These are phyloP conservation scores for Drosophila mettleri DNA, from an alignment of 2,888 invertebrate species.

Conservation along the genomic window DNA sequence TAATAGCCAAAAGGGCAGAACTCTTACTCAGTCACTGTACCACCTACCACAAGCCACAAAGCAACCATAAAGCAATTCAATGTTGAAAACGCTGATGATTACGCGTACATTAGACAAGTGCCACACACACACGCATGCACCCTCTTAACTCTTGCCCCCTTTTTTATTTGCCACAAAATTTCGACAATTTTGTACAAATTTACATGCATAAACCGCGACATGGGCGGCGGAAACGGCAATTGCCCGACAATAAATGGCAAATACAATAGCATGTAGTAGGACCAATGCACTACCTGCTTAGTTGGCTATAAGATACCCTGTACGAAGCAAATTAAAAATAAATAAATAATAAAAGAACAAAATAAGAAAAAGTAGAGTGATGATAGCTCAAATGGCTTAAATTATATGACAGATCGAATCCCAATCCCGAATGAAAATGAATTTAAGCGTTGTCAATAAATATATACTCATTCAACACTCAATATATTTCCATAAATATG, in stretches of 20 bases:
- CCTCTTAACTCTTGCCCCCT: conserved; percentile 15
- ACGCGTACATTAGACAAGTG: conserved; percentile 74
- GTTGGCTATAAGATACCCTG: conserved; percentile 19
- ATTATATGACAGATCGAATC: too few species aligned
- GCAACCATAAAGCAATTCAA: conserved; percentile 58
- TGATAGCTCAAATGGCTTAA: too few species aligned
- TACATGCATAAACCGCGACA: conserved; percentile 76
- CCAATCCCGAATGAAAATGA: too few species aligned
- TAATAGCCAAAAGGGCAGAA: conserved; percentile 41
- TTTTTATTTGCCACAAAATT: conserved; percentile 81
- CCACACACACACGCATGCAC: conserved; percentile 31
- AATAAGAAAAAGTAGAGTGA: too few species aligned
- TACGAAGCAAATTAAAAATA: background rate
- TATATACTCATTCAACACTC: too few species aligned
- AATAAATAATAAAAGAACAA: too few species aligned
- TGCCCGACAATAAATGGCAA: conserved; percentile 72
- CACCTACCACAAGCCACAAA: conserved; percentile 11
- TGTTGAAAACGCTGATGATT: conserved; percentile 71
- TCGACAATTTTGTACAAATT: conserved; percentile 82
- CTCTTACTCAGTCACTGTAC: conserved; percentile 27
- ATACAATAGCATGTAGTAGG: conserved; percentile 32
- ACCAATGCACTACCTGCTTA: background rate
- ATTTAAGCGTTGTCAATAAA: too few species aligned
- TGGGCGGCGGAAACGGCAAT: conserved; percentile 74
- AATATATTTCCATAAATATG: too few species aligned